These are phyloP conservation scores for Quiscalus mexicanus DNA, from an alignment of 2,113 vertebrate genomes.

Conservation along the genomic window DNA sequence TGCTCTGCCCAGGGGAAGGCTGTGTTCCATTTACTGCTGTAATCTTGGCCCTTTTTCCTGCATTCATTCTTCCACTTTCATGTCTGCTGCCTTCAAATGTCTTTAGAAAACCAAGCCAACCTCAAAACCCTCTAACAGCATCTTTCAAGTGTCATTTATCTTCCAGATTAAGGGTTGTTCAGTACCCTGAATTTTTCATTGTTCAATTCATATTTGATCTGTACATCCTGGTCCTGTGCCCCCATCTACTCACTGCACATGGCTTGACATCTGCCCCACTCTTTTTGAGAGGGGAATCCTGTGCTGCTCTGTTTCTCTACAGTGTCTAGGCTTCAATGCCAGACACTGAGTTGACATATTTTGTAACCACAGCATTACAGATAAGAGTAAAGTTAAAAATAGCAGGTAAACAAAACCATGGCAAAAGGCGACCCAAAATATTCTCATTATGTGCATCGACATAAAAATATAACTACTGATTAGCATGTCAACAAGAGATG, in stretches of 20 bases:
- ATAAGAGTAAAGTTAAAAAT: constrained; percentile 10
- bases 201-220: not conserved
- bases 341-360: not conserved
- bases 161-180: not conserved
- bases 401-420: not conserved
- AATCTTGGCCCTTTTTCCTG: not conserved
- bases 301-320: not conserved
- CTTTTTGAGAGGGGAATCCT: not conserved
- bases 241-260: not conserved
- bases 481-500: not conserved
- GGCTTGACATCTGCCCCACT: not conserved
- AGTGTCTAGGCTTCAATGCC: not conserved
- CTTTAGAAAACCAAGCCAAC: not conserved
- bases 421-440: not conserved
- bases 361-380: not conserved
- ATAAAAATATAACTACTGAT: not conserved
- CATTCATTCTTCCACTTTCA: not conserved
- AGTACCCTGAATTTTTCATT: not conserved
- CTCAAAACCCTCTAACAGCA: not conserved
- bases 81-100: not conserved
- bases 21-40: not conserved
- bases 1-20: not conserved
- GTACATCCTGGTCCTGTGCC: not conserved
- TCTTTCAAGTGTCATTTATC: not conserved
- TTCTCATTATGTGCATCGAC: not conserved